Base-by-base conservation (phyloP, 2,888 invertebrate genomes). In the Brachycybe producta region DNA sequence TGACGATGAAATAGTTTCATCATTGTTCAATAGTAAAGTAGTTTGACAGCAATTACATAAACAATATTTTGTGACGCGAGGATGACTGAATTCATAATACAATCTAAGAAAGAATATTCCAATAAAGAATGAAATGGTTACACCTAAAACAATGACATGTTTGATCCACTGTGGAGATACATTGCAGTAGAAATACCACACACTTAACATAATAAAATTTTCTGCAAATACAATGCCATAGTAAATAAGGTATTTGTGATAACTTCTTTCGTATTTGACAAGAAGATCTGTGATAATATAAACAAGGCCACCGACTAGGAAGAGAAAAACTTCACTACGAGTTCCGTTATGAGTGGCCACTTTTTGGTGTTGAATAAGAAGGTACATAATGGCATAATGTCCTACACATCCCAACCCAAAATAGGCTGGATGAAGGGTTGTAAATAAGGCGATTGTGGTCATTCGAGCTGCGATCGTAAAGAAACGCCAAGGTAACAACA, bases 401-500 rank as follows among this genome's bases (percentile, higher is more conserved):
- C 39, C 48, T 23, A 48, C 48, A 28, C 48, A 48, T n/a, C 48
- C 48, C 8, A 48, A 27, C 11, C 48, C 48, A 28, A 48, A 48
- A n/a, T 48, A 39, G n/a, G 39, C 19, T 2, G 48, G 48, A 26
- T 39, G 39, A 38, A 48, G 38, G 13, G 48, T 48, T 15, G 48
- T 39, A 28, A 48, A 48, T 5, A 48, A 28, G 19, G 39, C 38
- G 4, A 48, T 24, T n/a, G 39, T 28, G n/a, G 48, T 48, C 26
- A 48, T 15, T 19, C 48, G 23, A 8, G 48, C 38, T 2, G 24
- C 39, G 27, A 48, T 39, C 2, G 39, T 39, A 19, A 48, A 48
- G 23, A 48, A 19, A 7, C 48, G 38, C 48, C 48, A 48, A 27
- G 48, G 48, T 5, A 48, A n/a, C 15, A 48, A 28, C n/a, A 48